Percentiles rank a stretch among this genome's conserved stretches.
phyloP scores from a whole-genome alignment of 2,113 vertebrate genomes.

The Clupea harengus region DNA sequence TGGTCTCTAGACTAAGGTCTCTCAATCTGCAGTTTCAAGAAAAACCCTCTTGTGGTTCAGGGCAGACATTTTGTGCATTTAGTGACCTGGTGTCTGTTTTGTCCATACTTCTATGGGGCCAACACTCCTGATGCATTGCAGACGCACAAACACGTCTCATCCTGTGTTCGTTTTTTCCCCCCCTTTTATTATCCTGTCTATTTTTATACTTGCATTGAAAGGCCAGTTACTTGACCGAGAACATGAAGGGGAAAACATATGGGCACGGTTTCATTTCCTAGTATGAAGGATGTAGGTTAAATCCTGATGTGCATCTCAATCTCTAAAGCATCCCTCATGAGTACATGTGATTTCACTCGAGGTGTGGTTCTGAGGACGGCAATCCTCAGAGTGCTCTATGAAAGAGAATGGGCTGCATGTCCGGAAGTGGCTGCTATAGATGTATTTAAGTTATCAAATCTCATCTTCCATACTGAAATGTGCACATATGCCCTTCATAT shows the following conservation, averaged over 20 bases:
- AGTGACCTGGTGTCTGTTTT: conserved; percentile 19
- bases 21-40: background rate
- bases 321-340: conserved; percentile 33
- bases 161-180: conserved; percentile 13
- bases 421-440: conserved; percentile 60
- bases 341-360: background rate
- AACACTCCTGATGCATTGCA: conserved; percentile 14
- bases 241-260: conserved; percentile 35
- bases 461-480: conserved; percentile 52
- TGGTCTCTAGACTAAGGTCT: background rate
- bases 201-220: conserved; percentile 30
- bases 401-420: conserved; percentile 43
- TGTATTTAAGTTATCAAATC: conserved; percentile 53
- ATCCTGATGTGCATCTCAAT: conserved; percentile 45
- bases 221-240: conserved; percentile 64
- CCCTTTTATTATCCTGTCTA: conserved; percentile 2
- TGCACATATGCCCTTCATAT: conserved; percentile 20
- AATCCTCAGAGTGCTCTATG: background rate
- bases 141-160: conserved; percentile 13
- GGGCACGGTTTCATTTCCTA: conserved; percentile 49
- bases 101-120: background rate
- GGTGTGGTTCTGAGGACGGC: conserved; percentile 32
- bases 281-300: conserved; percentile 52
- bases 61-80: background rate
- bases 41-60: background rate